A percentile compares a stretch with the other conserved stretches of the same genome.
phyloP scores from a whole-genome alignment of 2,888 invertebrate genomes.

The Thysanoteuthis rhombus region DNA sequence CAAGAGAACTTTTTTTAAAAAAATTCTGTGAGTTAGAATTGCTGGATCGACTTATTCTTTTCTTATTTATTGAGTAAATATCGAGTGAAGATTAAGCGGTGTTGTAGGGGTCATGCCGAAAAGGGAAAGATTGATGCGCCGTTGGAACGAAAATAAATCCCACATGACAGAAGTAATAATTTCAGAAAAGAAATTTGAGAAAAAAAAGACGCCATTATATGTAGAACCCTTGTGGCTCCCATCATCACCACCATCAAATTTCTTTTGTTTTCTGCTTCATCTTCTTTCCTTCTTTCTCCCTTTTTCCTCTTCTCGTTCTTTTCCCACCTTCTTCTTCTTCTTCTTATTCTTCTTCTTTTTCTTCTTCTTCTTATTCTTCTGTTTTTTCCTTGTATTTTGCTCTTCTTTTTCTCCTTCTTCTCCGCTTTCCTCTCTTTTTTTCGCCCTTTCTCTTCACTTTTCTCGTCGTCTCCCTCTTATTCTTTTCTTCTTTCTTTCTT shows the following conservation, averaged over 20 bases:
- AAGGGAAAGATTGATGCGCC: not conserved
- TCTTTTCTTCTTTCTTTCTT: too few relatives aligned
- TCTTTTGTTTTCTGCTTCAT: too few relatives aligned
- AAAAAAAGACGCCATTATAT: not conserved
- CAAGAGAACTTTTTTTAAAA: not conserved
- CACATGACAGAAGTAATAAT: not conserved
- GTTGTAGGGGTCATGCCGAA: not conserved
- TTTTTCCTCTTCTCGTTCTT: too few relatives aligned
- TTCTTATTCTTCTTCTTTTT: too few relatives aligned
- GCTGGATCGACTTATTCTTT: not conserved
- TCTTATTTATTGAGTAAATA: not conserved
- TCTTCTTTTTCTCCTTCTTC: too few relatives aligned
- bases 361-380: too few relatives aligned
- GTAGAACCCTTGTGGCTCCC: not conserved
- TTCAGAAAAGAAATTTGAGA: not conserved
- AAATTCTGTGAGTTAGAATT: not conserved
- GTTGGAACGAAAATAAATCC: not conserved
- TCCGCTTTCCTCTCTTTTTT: too few relatives aligned
- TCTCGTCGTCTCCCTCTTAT: too few relatives aligned
- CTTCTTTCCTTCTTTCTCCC: too few relatives aligned
- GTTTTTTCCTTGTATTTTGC: too few relatives aligned
- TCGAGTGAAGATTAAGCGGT: not conserved
- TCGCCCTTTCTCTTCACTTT: too few relatives aligned
- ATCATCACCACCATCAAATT: not conserved
- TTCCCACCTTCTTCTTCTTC: too few relatives aligned